These are phyloP conservation scores for Pseudotriccus pelzelni DNA, from an alignment of 2,797 vertebrate genomes.

Conservation along the genomic window DNA sequence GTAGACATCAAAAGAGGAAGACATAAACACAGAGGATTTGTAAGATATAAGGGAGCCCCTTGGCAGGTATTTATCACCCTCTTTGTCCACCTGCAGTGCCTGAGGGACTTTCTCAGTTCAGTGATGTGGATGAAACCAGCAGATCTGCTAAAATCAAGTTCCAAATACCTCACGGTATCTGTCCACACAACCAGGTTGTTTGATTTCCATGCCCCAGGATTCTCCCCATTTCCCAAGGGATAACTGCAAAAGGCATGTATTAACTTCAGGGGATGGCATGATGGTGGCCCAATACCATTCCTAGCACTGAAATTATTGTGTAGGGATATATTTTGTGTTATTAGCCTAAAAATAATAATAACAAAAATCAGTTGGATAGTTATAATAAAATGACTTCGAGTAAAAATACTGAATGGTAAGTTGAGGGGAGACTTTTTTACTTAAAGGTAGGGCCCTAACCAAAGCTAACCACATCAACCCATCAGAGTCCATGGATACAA, in stretches of 20 bases:
- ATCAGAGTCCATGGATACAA: background rate
- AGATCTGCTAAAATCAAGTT: background rate
- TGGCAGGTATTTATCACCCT: background rate
- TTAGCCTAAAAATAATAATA: background rate
- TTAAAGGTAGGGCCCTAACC: background rate
- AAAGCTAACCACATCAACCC: background rate
- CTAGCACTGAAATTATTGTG: background rate
- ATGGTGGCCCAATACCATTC: background rate
- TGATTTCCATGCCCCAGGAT: background rate
- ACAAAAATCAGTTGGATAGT: background rate
- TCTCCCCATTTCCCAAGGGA: background rate
- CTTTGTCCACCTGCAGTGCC: background rate
- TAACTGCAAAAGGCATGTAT: background rate
- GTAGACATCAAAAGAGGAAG: background rate
- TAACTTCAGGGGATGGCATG: background rate
- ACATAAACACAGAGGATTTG: background rate
- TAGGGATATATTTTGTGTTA: background rate
- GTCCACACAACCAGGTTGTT: background rate
- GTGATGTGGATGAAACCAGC: background rate
- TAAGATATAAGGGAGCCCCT: background rate
- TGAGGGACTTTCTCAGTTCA: background rate
- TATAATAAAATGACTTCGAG: background rate
- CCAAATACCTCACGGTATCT: background rate
- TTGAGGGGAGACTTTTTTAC: background rate
- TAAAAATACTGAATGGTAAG: background rate